phyloP scores from a whole-genome alignment of 2,888 invertebrate species.

The Xestoiulus laeticollis region DNA sequence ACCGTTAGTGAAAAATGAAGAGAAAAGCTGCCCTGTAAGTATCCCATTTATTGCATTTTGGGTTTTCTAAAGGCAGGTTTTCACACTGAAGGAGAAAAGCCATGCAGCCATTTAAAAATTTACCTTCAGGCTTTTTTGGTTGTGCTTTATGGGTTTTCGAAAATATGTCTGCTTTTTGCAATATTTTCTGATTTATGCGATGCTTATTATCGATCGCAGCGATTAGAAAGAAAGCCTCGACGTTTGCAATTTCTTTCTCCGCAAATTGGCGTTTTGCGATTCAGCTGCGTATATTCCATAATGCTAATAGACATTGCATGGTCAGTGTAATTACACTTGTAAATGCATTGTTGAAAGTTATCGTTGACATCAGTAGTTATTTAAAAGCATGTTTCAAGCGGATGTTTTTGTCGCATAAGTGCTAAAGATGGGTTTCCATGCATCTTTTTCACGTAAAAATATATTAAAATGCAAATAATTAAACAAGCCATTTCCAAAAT shows the following conservation, averaged over 20 bases:
- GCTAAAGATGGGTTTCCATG: too few relatives aligned
- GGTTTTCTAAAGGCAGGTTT: not conserved
- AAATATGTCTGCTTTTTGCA: not conserved
- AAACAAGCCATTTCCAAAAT: too few relatives aligned
- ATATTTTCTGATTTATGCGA: not conserved
- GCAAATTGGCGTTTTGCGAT: not conserved
- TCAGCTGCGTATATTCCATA: not conserved
- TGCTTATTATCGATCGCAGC: not conserved
- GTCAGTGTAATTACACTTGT: not conserved
- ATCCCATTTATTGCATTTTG: constrained; percentile 48
- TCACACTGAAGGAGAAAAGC: not conserved
- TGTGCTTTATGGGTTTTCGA: not conserved
- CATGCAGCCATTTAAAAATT: constrained; percentile 2
- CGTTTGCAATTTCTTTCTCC: not conserved
- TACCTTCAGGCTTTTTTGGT: constrained; percentile 1
- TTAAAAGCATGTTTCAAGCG: too few relatives aligned
- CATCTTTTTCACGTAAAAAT: too few relatives aligned
- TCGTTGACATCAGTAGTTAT: not conserved
- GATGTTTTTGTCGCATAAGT: too few relatives aligned
- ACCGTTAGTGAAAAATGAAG: constrained; percentile 67
- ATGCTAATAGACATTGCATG: not conserved
- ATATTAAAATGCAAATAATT: too few relatives aligned
- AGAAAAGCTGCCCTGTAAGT: constrained; percentile 45
- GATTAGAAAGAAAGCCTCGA: not conserved
- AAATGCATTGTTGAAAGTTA: not conserved